Evolutionary conservation across 2,888 invertebrate species (phyloP).

Genomic region (Drosophila macrospina): DNA sequence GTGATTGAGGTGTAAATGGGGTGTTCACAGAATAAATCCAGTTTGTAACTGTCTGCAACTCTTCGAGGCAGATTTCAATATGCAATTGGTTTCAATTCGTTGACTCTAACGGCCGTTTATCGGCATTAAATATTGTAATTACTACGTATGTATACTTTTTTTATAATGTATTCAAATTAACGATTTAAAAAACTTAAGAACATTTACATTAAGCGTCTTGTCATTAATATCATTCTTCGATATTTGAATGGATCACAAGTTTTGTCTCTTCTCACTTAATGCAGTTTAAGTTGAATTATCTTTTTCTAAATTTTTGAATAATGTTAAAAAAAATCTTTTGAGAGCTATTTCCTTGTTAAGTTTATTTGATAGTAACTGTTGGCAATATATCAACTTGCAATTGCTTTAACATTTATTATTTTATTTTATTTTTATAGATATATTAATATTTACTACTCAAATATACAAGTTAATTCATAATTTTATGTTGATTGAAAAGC

Average conservation of each 20-base stretch:
- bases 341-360: no score
- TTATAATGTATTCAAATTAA: no score
- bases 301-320: background rate
- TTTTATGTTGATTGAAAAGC: background rate
- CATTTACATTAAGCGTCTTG: no score
- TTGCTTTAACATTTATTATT: background rate
- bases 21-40: constrained; percentile 8
- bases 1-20: constrained; percentile 12
- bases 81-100: background rate
- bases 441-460: no score
- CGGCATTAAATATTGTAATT: background rate
- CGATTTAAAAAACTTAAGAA: no score
- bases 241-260: no score
- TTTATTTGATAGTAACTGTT: no score
- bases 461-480: background rate
- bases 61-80: background rate
- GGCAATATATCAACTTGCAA: no score
- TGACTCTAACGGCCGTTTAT: constrained; percentile 1
- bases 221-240: no score
- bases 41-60: constrained; percentile 8
- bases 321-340: no score
- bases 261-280: background rate
- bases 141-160: no score
- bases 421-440: background rate
- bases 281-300: background rate